phyloP scores from a whole-genome alignment of 2,888 invertebrate genomes.

The Ferdinandea cuprea region DNA sequence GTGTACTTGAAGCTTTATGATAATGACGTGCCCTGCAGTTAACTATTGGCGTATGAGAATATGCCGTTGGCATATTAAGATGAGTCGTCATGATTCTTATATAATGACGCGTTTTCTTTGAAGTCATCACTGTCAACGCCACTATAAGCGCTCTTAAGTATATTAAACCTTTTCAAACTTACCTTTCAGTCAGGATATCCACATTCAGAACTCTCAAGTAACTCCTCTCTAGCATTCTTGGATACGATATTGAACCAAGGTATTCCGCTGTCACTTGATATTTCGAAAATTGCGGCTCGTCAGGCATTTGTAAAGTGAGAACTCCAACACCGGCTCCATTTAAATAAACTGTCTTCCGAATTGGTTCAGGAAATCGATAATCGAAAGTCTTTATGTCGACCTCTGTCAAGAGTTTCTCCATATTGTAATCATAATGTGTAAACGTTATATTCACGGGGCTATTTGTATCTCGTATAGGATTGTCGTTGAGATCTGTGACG shows the following conservation, averaged over 20 bases:
- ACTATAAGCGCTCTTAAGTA: too few relatives aligned
- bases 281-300: neutral
- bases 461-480: constrained; percentile 85
- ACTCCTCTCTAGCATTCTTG: neutral
- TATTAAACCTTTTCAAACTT: too few relatives aligned
- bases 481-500: constrained; percentile 87
- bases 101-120: too few relatives aligned
- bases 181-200: constrained; percentile 34
- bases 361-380: neutral
- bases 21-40: too few relatives aligned
- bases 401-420: neutral
- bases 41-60: too few relatives aligned
- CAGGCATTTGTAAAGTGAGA: neutral
- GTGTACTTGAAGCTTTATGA: too few relatives aligned
- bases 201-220: neutral
- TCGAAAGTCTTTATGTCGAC: neutral
- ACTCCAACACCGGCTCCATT: constrained; percentile 2
- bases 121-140: too few relatives aligned
- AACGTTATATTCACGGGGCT: constrained; percentile 82
- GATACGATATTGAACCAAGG: neutral
- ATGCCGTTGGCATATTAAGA: too few relatives aligned
- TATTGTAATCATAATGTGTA: neutral
- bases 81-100: too few relatives aligned
- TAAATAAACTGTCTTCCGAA: neutral
- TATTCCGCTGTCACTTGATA: constrained; percentile 20